phyloP scores from a whole-genome alignment of 92 coral and sea anemone genomes.

The Desmophyllum pertusum region DNA sequence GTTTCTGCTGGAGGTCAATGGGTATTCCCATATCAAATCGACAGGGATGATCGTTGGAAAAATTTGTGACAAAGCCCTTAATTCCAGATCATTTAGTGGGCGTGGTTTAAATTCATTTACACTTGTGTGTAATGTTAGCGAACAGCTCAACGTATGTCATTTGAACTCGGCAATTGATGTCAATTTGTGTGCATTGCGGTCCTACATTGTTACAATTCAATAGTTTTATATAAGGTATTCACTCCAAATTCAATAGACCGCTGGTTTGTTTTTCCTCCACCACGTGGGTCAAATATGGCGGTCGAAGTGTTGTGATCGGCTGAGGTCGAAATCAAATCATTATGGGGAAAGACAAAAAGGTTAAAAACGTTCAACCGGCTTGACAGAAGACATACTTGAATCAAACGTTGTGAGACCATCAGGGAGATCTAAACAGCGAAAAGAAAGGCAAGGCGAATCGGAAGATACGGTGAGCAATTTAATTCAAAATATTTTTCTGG shows the following conservation, averaged over 20 bases:
- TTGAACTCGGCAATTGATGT: not conserved
- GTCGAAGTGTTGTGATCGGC: not conserved
- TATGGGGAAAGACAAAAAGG: constrained; percentile 96
- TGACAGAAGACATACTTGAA: constrained; percentile 87
- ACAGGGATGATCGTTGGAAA: no score
- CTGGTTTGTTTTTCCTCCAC: not conserved
- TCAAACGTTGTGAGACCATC: constrained; percentile 71
- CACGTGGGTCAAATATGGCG: constrained; percentile 28
- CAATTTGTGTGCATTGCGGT: not conserved
- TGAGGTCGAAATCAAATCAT: not conserved
- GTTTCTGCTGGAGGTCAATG: no score
- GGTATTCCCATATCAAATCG: no score
- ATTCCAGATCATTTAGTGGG: no score
- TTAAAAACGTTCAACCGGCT: constrained; percentile 67
- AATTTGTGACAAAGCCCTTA: no score
- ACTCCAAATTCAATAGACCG: not conserved
- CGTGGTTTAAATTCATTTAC: no score
- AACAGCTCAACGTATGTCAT: no score
- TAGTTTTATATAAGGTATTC: not conserved
- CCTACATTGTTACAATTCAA: not conserved
- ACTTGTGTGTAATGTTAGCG: not conserved
- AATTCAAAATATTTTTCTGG: no score
- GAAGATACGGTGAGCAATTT: constrained; percentile 87
- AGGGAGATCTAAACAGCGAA: constrained; percentile 73
- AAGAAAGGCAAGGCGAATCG: constrained; percentile 82